Percentiles rank a stretch among this genome's conserved stretches.
Evolutionary conservation across 53 echinoderm and acorn worm genomes (phyloP).

Genomic region (Paracentrotus lividus): DNA sequence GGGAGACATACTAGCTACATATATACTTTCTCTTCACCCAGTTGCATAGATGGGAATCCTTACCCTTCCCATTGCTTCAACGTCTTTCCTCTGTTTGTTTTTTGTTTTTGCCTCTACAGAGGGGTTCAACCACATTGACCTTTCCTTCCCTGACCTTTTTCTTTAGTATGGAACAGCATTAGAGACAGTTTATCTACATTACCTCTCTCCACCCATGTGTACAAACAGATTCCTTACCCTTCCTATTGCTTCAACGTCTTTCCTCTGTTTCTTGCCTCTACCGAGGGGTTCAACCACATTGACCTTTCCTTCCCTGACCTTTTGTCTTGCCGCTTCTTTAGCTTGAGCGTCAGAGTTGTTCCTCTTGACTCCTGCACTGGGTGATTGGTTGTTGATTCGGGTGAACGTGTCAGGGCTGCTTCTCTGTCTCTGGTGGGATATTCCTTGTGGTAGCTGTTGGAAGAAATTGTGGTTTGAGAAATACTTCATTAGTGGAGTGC

Average conservation of each 20-base stretch:
- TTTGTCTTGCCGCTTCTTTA: constrained; percentile 74
- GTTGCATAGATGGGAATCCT: too few relatives aligned
- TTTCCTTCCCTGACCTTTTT: constrained; percentile 47
- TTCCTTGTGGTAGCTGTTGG: constrained; percentile 77
- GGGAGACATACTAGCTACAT: too few relatives aligned
- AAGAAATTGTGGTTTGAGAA: too few relatives aligned
- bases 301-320: constrained; percentile 59
- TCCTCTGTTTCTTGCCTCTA: constrained; percentile 59
- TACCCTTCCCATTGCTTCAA: constrained; percentile 77
- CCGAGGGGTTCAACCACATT: constrained; percentile 52
- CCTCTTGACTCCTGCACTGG: constrained; percentile 76
- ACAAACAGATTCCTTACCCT: constrained; percentile 70
- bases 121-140: constrained; percentile 40
- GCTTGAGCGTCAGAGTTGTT: constrained; percentile 91
- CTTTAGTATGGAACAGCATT: not conserved
- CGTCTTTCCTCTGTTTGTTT: constrained; percentile 70
- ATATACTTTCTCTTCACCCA: too few relatives aligned
- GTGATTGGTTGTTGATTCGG: constrained; percentile 29
- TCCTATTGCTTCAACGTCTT: constrained; percentile 76
- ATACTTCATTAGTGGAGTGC: too few relatives aligned
- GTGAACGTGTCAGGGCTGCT: constrained; percentile 88
- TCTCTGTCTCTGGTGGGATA: constrained; percentile 79
- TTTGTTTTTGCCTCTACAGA: constrained; percentile 1
- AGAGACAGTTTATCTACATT: too few relatives aligned
- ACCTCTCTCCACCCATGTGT: not conserved